phyloP scores from a whole-genome alignment of 2,888 invertebrate genomes.

The Philopedon plagiatum region DNA sequence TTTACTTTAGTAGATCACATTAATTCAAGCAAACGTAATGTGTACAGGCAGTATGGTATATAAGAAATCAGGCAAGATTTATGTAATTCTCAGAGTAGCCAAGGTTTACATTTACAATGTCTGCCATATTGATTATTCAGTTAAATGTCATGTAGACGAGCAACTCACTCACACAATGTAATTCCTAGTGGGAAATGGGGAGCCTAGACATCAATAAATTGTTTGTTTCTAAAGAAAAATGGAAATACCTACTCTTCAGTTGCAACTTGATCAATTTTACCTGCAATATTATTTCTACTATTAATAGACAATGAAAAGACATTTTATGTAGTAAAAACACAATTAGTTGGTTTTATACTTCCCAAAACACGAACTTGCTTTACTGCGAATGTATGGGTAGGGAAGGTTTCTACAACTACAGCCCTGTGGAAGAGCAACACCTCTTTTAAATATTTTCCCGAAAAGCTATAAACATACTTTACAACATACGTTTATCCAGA shows the following conservation, averaged over 20 bases:
- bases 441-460: background rate
- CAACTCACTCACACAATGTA: conserved; percentile 20
- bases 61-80: background rate
- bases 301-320: background rate
- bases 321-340: background rate
- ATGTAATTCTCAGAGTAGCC: background rate
- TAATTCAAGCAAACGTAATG: too few species aligned
- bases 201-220: background rate
- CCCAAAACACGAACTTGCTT: background rate
- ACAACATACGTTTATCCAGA: conserved; percentile 13
- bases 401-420: background rate
- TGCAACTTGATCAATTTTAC: background rate
- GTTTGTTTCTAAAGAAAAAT: conserved; percentile 21
- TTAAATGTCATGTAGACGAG: conserved; percentile 18
- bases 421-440: background rate
- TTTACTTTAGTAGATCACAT: too few species aligned
- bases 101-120: background rate
- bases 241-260: background rate
- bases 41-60: too few species aligned
- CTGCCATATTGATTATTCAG: conserved; percentile 32
- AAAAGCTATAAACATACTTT: conserved; percentile 5
- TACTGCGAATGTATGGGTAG: background rate
- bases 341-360: background rate
- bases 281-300: background rate
- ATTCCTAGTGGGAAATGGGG: conserved; percentile 1